These are phyloP conservation scores for Ashinkailepas kermadecensis DNA, from an alignment of 2,888 invertebrate genomes.

Conservation along the genomic window DNA sequence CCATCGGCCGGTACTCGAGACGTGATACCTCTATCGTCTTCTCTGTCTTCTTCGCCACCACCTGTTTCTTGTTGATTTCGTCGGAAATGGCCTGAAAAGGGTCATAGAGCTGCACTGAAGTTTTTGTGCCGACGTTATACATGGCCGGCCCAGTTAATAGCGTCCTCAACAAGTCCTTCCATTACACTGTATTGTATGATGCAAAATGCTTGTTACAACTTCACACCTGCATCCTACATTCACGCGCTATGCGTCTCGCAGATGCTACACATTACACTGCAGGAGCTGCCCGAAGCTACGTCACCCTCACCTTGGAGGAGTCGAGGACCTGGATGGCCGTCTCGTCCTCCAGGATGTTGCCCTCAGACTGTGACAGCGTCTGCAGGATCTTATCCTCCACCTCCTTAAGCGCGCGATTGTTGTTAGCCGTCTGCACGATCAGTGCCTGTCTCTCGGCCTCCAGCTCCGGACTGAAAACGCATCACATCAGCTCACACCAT, in stretches of 20 bases:
- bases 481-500: no score
- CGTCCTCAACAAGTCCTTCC: no score
- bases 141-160: no score
- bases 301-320: slow-evolving; percentile 58
- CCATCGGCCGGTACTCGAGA: slow-evolving; percentile 78
- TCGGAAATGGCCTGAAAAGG: slow-evolving; percentile 63
- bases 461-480: slow-evolving; percentile 58
- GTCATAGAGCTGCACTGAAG: no score
- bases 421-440: slow-evolving; percentile 81
- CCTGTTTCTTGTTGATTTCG: slow-evolving; percentile 82
- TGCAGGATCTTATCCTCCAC: slow-evolving; percentile 89
- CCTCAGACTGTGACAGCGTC: slow-evolving; percentile 77
- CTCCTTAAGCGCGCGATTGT: slow-evolving; percentile 75
- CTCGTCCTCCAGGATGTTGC: slow-evolving; percentile 91
- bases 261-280: no score
- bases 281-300: no score
- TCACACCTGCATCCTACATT: no score
- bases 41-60: slow-evolving; percentile 71
- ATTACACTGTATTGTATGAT: no score
- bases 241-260: no score
- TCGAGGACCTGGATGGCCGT: slow-evolving; percentile 85
- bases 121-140: no score
- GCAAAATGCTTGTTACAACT: no score
- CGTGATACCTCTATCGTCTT: slow-evolving; percentile 77
- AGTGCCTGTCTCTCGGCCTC: slow-evolving; percentile 90